A percentile compares a stretch with the other conserved stretches of the same genome.
These are phyloP conservation scores for Pristionchus arcanus DNA, from an alignment of 2,888 invertebrate genomes.

Conservation along the genomic window DNA sequence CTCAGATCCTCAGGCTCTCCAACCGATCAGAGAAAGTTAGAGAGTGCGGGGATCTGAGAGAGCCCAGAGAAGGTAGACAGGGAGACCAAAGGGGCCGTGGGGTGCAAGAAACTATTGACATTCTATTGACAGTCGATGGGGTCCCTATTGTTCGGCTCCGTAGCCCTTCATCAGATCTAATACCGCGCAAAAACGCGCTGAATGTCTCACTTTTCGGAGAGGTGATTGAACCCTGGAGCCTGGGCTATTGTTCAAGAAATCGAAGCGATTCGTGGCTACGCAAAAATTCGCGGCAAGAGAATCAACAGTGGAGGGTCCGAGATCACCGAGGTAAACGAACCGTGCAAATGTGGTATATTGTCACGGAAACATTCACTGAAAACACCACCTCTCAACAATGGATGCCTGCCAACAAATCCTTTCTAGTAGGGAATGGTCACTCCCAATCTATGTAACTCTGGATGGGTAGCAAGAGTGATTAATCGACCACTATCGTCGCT, in stretches of 20 bases:
- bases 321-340: background rate
- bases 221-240: background rate
- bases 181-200: background rate
- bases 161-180: background rate
- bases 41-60: background rate
- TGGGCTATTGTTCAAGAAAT: background rate
- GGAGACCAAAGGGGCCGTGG: background rate
- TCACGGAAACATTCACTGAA: background rate
- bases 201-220: background rate
- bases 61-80: background rate
- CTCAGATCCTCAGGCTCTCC: background rate
- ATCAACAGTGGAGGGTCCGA: background rate
- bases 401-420: too few species aligned
- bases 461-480: too few species aligned
- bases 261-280: background rate
- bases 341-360: background rate
- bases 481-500: background rate
- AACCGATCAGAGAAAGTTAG: background rate
- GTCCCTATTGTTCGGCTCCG: background rate
- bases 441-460: too few species aligned
- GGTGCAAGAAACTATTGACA: background rate
- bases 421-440: too few species aligned
- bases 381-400: too few species aligned
- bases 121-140: constrained; percentile 11
- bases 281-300: background rate